Conservation (phyloP, 2,888 invertebrate genomes). For the Thymelicus lineola region DNA sequence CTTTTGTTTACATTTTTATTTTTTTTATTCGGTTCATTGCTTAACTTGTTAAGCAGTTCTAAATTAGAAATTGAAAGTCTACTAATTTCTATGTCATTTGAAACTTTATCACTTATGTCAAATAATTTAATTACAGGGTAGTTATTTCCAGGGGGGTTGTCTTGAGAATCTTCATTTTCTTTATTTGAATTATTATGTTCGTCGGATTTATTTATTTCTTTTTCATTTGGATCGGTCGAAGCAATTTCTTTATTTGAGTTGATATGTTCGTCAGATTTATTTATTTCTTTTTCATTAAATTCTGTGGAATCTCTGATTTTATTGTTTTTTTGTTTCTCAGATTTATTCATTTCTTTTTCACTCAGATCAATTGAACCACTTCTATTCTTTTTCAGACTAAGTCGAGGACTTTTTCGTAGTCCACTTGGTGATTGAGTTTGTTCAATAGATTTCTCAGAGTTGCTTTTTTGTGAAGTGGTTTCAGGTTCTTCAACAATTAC, state of each 20-base stretch:
- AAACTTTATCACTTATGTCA: slow-evolving; percentile 11
- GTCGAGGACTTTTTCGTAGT: slow-evolving; percentile 49
- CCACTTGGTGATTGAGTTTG: slow-evolving; percentile 42
- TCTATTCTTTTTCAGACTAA: slow-evolving; percentile 50
- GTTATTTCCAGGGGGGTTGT: background rate
- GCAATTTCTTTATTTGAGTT: slow-evolving; percentile 21
- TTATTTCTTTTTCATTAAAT: slow-evolving; percentile 34
- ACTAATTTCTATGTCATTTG: slow-evolving; percentile 27
- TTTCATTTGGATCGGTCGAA: slow-evolving; percentile 24
- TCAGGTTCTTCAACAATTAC: slow-evolving; percentile 66
- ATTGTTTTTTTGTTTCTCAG: slow-evolving; percentile 47
- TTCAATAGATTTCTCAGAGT: slow-evolving; percentile 37
- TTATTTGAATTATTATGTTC: slow-evolving; percentile 26
- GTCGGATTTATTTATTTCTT: background rate
- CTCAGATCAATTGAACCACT: slow-evolving; percentile 42
- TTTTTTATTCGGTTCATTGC: slow-evolving; percentile 48
- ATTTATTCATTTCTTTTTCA: slow-evolving; percentile 18
- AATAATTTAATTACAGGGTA: slow-evolving; percentile 16
- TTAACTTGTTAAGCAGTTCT: slow-evolving; percentile 52
- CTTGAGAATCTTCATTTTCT: slow-evolving; percentile 41
- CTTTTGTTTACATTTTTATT: slow-evolving; percentile 59
- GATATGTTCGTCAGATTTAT: slow-evolving; percentile 10
- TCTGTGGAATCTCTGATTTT: slow-evolving; percentile 44
- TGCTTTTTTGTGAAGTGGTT: slow-evolving; percentile 44
- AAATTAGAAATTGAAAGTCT: slow-evolving; percentile 51